Base-by-base conservation (phyloP, 2,888 invertebrate species). In the Heliconius cydno region DNA sequence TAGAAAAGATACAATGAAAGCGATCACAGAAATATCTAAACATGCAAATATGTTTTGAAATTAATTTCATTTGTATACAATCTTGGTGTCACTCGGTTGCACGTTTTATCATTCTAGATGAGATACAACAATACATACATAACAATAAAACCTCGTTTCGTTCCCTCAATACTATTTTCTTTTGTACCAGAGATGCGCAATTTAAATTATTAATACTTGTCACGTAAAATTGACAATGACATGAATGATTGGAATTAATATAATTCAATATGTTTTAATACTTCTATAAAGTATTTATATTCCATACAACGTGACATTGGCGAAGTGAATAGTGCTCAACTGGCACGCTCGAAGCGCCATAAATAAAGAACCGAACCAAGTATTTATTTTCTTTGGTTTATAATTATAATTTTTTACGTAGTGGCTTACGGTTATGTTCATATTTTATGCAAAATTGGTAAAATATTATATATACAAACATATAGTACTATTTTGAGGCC, bases 61-160 rank as follows among this genome's bases (percentile, higher is more conserved):
- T 57, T 41, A 41, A 57, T 22, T 57, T 9, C 22, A 57, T 22
- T 57, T 57, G 57, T 10, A 57, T 9, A 3, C n/a, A 57, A 57
- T 57, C 80, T 83, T 82, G 34, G 74, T 77, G 75, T 76, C 80
- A 82, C 75, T 81, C 81, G 77, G 82, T 81, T 79, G 81, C 74
- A 78, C 77, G 83, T 79, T 84, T 82, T 84, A 82, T 83, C 82
- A 83, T 80, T 80, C 80, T 78, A 78, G 68, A 83, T 79, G 83
- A 83, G 85, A 28, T 28, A 28, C 85, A 83, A 79, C 12, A 41
- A 4, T 41, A 13, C 4, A 1, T 0, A 82, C 80, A 79, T 68
- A 68, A 82, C 80, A 83, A 83, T 83, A 83, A 83, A 80, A 83
- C 72, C 66, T 77, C 72, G 76, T 82, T 82, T 77, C 80, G 70